These are phyloP conservation scores for Pygoscelis antarcticus DNA, from an alignment of 2,113 vertebrate genomes.

Conservation along the genomic window DNA sequence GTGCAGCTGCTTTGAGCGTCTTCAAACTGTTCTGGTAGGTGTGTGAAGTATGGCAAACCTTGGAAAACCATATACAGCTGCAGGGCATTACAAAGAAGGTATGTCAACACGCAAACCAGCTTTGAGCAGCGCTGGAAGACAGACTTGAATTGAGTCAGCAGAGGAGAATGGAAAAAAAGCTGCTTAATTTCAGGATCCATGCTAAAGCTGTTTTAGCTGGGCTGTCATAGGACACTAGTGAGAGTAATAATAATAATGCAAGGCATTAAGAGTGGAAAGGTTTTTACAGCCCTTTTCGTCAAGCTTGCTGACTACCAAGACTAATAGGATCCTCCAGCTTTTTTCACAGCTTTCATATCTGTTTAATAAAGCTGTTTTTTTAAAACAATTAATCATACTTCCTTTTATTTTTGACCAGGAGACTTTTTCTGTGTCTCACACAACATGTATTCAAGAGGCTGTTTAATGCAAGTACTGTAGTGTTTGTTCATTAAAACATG, in stretches of 20 bases:
- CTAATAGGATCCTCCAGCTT: neutral
- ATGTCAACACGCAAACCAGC: neutral
- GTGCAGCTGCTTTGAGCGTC: neutral
- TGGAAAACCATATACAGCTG: neutral
- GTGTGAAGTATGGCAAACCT: neutral
- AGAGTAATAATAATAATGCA: neutral
- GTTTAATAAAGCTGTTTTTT: neutral
- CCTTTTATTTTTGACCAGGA: neutral
- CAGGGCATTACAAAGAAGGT: neutral
- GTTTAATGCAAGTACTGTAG: slow-evolving; percentile 10
- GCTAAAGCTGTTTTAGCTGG: neutral
- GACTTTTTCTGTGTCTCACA: neutral
- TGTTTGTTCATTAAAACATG: slow-evolving; percentile 39
- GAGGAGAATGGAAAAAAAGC: neutral
- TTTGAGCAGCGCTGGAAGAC: neutral
- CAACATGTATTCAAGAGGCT: neutral
- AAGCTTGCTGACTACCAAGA: neutral
- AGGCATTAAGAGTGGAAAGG: neutral
- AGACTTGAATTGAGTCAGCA: neutral
- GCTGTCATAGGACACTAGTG: neutral
- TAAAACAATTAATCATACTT: neutral
- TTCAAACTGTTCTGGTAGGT: neutral
- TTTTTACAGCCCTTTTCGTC: neutral
- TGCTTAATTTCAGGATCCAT: neutral
- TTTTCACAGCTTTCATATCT: neutral